phyloP scores from a whole-genome alignment of 2,888 invertebrate species.

The Plutella xylostella region DNA sequence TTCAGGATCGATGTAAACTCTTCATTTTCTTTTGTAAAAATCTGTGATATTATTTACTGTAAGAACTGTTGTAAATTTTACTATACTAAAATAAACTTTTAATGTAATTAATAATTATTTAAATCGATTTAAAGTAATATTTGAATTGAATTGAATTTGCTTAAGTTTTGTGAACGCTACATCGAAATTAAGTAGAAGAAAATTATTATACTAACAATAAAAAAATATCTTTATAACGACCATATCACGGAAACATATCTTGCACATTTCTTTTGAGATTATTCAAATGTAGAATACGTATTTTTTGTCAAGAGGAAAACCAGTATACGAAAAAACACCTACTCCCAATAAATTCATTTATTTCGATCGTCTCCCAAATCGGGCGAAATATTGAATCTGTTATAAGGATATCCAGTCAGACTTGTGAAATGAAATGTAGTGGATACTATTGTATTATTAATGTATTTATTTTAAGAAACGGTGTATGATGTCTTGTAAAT shows the following conservation, averaged over 20 bases:
- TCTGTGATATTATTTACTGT: conserved; percentile 69
- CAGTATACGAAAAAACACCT: conserved; percentile 64
- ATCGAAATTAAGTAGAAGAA: not conserved
- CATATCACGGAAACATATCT: conserved; percentile 48
- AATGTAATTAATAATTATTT: not conserved
- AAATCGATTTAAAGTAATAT: not conserved
- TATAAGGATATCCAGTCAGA: no score
- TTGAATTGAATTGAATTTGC: not conserved
- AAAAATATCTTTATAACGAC: conserved; percentile 2
- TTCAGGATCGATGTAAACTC: no score
- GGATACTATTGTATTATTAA: no score
- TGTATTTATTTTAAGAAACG: conserved; percentile 41
- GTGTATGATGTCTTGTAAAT: conserved; percentile 57
- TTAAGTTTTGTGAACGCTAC: conserved; percentile 4
- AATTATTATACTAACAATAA: not conserved
- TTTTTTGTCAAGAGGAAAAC: conserved; percentile 32
- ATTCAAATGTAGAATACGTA: conserved; percentile 40
- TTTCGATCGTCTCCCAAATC: no score
- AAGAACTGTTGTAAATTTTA: conserved; percentile 56
- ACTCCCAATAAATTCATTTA: no score
- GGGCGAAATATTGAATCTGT: no score
- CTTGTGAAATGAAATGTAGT: no score
- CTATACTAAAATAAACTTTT: conserved; percentile 26
- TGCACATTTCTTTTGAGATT: conserved; percentile 30
- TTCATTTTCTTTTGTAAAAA: conserved; percentile 57